These are phyloP conservation scores for Agrochola litura DNA, from an alignment of 2,888 invertebrate species.

Conservation along the genomic window DNA sequence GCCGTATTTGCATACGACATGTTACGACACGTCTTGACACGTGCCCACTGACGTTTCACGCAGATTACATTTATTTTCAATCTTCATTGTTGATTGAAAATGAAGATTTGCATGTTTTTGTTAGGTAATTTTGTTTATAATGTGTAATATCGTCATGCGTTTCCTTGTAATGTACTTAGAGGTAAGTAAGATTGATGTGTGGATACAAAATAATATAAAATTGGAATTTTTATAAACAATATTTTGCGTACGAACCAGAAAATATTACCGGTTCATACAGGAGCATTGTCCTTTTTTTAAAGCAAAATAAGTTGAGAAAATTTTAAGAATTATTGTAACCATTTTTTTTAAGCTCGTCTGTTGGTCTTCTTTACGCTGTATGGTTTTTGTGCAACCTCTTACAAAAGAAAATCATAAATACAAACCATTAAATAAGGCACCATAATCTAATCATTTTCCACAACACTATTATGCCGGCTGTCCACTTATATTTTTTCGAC, in stretches of 20 bases:
- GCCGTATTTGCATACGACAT: constrained; percentile 78
- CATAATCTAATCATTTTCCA: constrained; percentile 29
- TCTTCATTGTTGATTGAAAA: constrained; percentile 75
- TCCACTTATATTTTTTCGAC: constrained; percentile 47
- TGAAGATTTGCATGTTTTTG: constrained; percentile 61
- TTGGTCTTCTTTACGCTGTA: not conserved
- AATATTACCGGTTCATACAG: not conserved
- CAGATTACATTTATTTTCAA: constrained; percentile 88
- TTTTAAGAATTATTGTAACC: too few species aligned
- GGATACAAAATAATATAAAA: not conserved
- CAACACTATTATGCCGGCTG: constrained; percentile 32
- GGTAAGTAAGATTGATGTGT: not conserved
- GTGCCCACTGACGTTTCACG: constrained; percentile 78
- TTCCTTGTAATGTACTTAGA: constrained; percentile 17
- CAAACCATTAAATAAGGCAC: not conserved
- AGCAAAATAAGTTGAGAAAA: too few species aligned
- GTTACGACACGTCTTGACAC: constrained; percentile 72
- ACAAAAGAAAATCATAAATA: not conserved
- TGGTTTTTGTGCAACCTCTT: not conserved
- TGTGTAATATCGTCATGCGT: constrained; percentile 30
- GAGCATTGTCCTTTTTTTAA: not conserved
- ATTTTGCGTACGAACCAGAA: not conserved
- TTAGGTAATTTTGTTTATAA: constrained; percentile 35
- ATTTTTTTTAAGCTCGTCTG: not conserved
- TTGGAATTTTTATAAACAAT: not conserved